A percentile compares a stretch with the other conserved stretches of the same genome.
These are phyloP conservation scores for Keiferia lycopersicella DNA, from an alignment of 2,888 invertebrate genomes.

Conservation along the genomic window DNA sequence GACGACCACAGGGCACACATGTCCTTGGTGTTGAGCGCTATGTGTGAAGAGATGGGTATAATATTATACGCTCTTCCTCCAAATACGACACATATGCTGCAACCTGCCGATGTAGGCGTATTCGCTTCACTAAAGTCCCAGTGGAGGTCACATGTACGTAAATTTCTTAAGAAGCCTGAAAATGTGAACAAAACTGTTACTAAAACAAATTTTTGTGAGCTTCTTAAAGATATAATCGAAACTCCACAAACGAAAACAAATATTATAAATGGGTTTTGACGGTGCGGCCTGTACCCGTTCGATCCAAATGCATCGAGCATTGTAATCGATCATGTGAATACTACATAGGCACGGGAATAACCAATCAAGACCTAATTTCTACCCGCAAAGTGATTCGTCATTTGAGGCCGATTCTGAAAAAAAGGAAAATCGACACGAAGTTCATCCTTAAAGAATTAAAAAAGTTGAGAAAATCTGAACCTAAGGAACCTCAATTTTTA, in stretches of 20 bases:
- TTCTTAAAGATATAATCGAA: slow-evolving; percentile 31
- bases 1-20: slow-evolving; percentile 43
- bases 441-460: too few relatives aligned
- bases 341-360: too few relatives aligned
- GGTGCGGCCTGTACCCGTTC: too few relatives aligned
- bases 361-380: too few relatives aligned
- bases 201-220: slow-evolving; percentile 38
- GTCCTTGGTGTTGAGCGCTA: slow-evolving; percentile 34
- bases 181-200: slow-evolving; percentile 35
- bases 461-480: too few relatives aligned
- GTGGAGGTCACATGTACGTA: slow-evolving; percentile 33
- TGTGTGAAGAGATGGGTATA: slow-evolving; percentile 35
- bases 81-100: neutral
- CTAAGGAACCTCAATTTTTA: too few relatives aligned
- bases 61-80: slow-evolving; percentile 33
- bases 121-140: slow-evolving; percentile 35
- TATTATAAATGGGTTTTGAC: neutral
- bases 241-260: slow-evolving; percentile 22
- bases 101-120: slow-evolving; percentile 37
- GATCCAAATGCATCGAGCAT: too few relatives aligned
- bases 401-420: too few relatives aligned
- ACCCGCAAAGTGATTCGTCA: too few relatives aligned
- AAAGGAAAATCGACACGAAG: too few relatives aligned
- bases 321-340: too few relatives aligned
- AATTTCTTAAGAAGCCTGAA: slow-evolving; percentile 33